phyloP scores from a whole-genome alignment of 2,113 vertebrate species.

The Eulemur rufifrons region DNA sequence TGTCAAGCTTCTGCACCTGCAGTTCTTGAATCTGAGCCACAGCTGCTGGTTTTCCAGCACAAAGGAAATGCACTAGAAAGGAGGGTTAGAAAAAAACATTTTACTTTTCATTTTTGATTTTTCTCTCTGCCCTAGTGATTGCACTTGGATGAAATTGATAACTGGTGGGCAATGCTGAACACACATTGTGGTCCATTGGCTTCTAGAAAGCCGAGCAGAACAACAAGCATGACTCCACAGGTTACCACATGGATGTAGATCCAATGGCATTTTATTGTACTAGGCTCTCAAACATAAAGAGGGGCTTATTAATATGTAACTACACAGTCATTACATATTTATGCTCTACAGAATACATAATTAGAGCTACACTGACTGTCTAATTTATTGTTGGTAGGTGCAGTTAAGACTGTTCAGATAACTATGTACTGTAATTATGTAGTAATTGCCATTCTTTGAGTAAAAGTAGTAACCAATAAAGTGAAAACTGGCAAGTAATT shows the following conservation, averaged over 20 bases:
- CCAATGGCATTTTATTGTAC: not conserved
- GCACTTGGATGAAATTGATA: not conserved
- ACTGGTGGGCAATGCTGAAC: not conserved
- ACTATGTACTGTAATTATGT: conserved; percentile 31
- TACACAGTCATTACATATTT: conserved; percentile 60
- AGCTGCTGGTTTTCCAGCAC: not conserved
- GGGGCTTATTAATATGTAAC: conserved; percentile 66
- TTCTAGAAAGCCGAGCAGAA: not conserved
- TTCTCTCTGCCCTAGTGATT: not conserved
- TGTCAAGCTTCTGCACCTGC: conserved; percentile 73
- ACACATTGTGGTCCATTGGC: rapidly evolving
- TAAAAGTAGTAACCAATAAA: conserved; percentile 58
- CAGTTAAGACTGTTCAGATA: conserved; percentile 52
- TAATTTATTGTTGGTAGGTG: not conserved
- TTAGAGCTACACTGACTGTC: not conserved
- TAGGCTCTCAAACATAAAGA: conserved; percentile 16
- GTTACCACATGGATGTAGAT: not conserved
- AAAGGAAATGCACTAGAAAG: not conserved
- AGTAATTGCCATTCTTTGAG: conserved; percentile 59
- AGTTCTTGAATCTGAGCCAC: conserved; percentile 68
- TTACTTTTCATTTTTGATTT: not conserved
- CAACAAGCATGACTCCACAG: rapidly evolving
- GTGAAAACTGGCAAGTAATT: conserved; percentile 59
- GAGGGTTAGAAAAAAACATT: conserved; percentile 16
- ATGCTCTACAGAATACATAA: conserved; percentile 13